phyloP scores from a whole-genome alignment of 2,113 vertebrate genomes.

The Bubalus kerabau region DNA sequence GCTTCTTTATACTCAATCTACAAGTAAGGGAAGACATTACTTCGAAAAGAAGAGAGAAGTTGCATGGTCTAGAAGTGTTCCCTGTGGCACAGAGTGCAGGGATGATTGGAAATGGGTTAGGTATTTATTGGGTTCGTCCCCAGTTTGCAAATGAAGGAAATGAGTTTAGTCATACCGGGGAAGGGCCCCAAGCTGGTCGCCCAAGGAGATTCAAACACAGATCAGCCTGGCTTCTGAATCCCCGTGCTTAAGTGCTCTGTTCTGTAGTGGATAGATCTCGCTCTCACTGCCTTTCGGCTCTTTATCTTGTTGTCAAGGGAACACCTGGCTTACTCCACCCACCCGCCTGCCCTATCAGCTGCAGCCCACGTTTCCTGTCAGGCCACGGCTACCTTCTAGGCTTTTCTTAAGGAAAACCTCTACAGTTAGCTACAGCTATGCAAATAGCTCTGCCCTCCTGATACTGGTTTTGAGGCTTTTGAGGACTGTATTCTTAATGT shows the following conservation, averaged over 20 bases:
- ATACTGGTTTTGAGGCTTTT: constrained; percentile 52
- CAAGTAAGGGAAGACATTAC: background rate
- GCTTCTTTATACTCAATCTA: background rate
- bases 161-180: background rate
- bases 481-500: constrained; percentile 34
- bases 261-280: background rate
- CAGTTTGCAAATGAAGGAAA: background rate
- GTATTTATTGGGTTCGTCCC: background rate
- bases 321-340: background rate
- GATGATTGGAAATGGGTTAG: background rate
- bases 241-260: background rate
- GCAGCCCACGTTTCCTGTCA: constrained; percentile 50
- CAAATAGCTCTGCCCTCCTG: constrained; percentile 31
- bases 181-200: background rate
- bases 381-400: background rate
- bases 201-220: background rate
- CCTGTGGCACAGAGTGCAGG: background rate
- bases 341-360: background rate
- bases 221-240: background rate
- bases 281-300: background rate
- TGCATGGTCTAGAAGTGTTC: background rate
- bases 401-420: constrained; percentile 60
- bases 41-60: background rate
- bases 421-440: constrained; percentile 17
- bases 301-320: background rate